Percentiles rank a stretch among this genome's conserved stretches.
Evolutionary conservation across 2,113 vertebrate species (phyloP).

Genomic region (Ursus arctos): DNA sequence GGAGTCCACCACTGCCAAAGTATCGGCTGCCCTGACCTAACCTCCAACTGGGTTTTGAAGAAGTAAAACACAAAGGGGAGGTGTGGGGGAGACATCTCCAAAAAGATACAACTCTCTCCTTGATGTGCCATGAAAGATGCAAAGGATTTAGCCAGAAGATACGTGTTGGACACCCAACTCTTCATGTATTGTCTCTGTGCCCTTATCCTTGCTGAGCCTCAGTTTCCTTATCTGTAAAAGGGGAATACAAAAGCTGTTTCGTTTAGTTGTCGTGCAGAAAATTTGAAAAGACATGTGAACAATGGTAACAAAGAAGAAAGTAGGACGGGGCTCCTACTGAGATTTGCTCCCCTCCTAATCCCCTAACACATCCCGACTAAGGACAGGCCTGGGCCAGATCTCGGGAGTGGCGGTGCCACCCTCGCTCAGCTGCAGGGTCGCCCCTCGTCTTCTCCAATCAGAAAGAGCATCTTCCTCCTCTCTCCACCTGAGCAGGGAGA

Average conservation of each 20-base stretch:
- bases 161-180: accelerated
- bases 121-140: neutral
- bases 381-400: neutral
- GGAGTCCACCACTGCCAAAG: neutral
- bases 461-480: neutral
- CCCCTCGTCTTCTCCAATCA: neutral
- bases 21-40: neutral
- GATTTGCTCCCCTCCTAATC: neutral
- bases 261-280: neutral
- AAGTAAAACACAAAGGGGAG: neutral
- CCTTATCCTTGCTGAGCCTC: neutral
- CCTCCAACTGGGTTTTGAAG: neutral
- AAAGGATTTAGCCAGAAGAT: neutral
- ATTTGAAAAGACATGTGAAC: neutral
- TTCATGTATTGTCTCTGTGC: neutral
- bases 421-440: neutral
- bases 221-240: neutral
- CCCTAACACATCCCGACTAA: neutral
- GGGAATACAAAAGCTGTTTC: neutral
- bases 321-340: accelerated
- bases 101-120: neutral
- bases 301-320: neutral
- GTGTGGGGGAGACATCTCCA: accelerated
- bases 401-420: neutral
- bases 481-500: conserved; percentile 40